Percentiles rank a stretch among this genome's conserved stretches.
Conservation (phyloP, 2,113 vertebrate species). For the Leucopsar rothschildi region DNA sequence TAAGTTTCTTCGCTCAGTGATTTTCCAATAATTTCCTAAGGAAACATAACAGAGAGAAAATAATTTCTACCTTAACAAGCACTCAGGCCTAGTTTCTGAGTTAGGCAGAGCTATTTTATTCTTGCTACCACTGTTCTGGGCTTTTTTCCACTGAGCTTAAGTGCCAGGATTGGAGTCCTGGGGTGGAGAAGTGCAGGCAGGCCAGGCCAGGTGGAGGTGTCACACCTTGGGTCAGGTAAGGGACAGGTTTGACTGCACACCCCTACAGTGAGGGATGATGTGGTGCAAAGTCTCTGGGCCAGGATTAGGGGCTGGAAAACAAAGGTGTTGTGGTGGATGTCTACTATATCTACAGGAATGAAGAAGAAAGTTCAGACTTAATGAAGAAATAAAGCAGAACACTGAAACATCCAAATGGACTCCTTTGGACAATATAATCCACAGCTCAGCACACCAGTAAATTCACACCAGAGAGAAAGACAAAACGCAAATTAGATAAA, state of each 20-base stretch:
- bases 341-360: neutral
- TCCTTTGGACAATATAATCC: neutral
- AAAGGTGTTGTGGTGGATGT: neutral
- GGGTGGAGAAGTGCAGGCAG: neutral
- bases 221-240: fast-evolving
- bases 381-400: neutral
- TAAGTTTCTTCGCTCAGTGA: neutral
- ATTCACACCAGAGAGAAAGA: neutral
- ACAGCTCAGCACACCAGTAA: neutral
- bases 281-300: neutral
- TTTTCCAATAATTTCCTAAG: neutral
- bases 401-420: neutral
- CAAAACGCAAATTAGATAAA: neutral
- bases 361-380: neutral
- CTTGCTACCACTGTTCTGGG: neutral
- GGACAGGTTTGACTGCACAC: neutral
- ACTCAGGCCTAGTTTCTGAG: neutral
- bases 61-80: neutral
- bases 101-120: neutral
- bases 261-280: neutral
- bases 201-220: neutral
- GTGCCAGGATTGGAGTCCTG: neutral
- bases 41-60: neutral
- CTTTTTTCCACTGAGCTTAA: neutral
- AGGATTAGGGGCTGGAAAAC: neutral